These are phyloP conservation scores for Campoplex capitator DNA, from an alignment of 2,888 invertebrate species.

Conservation along the genomic window DNA sequence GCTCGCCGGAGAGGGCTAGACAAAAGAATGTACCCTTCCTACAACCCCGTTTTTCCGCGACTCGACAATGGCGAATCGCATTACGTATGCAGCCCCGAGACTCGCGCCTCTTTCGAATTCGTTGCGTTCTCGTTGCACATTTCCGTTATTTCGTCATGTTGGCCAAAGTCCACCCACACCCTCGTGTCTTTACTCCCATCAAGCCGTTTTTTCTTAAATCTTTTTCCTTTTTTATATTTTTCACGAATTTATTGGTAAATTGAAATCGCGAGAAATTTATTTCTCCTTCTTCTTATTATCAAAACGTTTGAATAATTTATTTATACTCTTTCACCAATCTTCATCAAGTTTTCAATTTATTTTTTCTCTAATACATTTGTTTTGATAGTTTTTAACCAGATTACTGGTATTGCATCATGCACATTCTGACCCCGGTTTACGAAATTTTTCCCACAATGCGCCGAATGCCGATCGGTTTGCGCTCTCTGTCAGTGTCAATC, in stretches of 20 bases:
- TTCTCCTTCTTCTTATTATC: no score
- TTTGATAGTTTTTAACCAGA: no score
- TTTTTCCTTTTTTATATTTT: not conserved
- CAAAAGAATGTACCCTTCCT: constrained; percentile 56
- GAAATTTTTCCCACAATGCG: no score
- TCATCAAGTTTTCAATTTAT: no score
- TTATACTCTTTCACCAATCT: no score
- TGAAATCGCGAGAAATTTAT: not conserved
- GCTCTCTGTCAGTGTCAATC: no score
- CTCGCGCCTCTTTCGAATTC: constrained; percentile 81
- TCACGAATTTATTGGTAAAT: not conserved
- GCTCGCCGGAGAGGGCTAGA: constrained; percentile 45
- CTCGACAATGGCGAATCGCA: constrained; percentile 82
- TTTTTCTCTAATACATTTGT: no score
- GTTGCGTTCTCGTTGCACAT: constrained; percentile 80
- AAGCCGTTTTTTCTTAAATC: not conserved
- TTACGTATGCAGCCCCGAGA: constrained; percentile 84
- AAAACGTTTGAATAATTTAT: no score
- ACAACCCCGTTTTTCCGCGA: constrained; percentile 70
- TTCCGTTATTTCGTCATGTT: constrained; percentile 58
- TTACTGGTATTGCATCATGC: no score
- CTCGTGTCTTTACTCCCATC: no score
- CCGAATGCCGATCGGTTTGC: no score
- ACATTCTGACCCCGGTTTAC: no score
- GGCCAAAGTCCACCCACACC: constrained; percentile 10